Conservation (phyloP, 2,888 invertebrate species). For the Epinotia brunnichana region DNA sequence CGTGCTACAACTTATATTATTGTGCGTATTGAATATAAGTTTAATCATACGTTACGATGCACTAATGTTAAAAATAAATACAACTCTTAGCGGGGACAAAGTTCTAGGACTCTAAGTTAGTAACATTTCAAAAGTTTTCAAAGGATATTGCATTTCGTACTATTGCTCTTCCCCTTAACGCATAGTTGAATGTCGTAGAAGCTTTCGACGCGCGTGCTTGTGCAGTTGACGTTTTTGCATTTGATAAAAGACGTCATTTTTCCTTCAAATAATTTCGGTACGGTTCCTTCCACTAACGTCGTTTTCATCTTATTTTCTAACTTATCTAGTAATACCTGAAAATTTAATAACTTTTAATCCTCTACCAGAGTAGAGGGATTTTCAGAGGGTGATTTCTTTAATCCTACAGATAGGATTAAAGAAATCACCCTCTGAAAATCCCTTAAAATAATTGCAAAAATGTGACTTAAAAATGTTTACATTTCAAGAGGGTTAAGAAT, state of each 20-base stretch:
- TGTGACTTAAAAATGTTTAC: no score
- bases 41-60: neutral
- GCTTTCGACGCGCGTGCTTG: slow-evolving; percentile 96
- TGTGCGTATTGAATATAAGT: no score
- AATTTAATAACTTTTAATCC: slow-evolving; percentile 28
- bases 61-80: neutral
- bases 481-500: no score
- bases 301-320: slow-evolving; percentile 99
- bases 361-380: no score
- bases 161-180: slow-evolving; percentile 98
- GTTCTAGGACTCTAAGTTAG: neutral
- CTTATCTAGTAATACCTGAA: slow-evolving; percentile 94
- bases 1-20: no score
- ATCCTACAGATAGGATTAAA: no score
- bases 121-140: neutral
- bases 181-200: slow-evolving; percentile 99
- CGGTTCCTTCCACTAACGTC: slow-evolving; percentile 98
- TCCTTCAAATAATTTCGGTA: slow-evolving; percentile 98
- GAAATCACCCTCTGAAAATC: no score
- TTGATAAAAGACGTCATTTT: slow-evolving; percentile 99
- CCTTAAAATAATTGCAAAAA: no score
- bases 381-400: no score
- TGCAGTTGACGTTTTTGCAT: slow-evolving; percentile 98
- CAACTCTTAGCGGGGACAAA: neutral
- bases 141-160: slow-evolving; percentile 69